Conservation (phyloP, 2,113 vertebrate genomes). For the Tetrao urogallus region DNA sequence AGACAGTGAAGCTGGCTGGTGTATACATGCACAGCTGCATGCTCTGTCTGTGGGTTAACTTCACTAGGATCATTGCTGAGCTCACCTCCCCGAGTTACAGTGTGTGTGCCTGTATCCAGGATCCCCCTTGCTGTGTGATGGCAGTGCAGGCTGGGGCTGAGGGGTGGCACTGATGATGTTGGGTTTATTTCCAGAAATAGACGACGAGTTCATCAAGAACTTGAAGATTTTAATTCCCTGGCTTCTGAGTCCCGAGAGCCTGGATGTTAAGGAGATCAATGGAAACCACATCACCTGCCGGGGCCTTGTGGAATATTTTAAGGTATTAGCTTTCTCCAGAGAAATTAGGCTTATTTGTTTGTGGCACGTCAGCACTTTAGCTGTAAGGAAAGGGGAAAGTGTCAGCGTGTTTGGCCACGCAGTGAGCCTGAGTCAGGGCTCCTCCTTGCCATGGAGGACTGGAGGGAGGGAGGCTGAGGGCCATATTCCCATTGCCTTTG, state of each 20-base stretch:
- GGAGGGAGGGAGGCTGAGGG: not conserved
- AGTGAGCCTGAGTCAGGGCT: not conserved
- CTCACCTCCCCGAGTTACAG: no score
- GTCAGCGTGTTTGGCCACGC: not conserved
- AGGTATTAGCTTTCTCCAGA: conserved; percentile 77
- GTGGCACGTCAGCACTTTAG: not conserved
- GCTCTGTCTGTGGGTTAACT: no score
- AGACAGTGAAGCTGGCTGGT: no score
- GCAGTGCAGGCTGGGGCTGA: accelerated
- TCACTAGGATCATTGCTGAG: no score
- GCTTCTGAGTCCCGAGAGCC: conserved; percentile 89
- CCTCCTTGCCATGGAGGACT: not conserved
- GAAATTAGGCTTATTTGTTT: not conserved
- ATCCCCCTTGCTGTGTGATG: not conserved
- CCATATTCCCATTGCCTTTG: not conserved
- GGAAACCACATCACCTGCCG: conserved; percentile 96
- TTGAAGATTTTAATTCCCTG: conserved; percentile 96
- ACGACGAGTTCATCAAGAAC: conserved; percentile 94
- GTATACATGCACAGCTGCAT: no score
- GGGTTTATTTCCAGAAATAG: conserved; percentile 86
- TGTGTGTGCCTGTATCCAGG: not conserved
- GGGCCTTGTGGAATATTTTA: conserved; percentile 97
- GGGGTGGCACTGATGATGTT: not conserved
- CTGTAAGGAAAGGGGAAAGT: not conserved
- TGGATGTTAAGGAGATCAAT: conserved; percentile 98